Conservation (phyloP, 2,888 invertebrate genomes). For the Tetranychus piercei region DNA sequence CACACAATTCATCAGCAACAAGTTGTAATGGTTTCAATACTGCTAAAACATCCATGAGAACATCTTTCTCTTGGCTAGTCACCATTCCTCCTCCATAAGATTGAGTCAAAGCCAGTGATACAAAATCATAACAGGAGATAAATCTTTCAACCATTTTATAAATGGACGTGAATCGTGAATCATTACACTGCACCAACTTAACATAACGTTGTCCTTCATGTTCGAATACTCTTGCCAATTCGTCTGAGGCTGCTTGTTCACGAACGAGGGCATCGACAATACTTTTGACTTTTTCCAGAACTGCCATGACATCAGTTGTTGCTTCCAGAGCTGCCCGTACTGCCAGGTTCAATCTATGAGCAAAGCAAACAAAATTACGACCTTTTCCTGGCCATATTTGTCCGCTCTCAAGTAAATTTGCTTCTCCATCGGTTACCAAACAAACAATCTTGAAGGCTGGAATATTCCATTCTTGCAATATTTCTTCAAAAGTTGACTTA, state of each 20-base stretch:
- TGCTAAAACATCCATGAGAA: not conserved
- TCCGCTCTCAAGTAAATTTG: not conserved
- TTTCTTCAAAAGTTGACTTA: constrained; percentile 6
- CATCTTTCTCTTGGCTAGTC: not conserved
- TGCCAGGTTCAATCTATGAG: not conserved
- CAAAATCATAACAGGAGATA: not conserved
- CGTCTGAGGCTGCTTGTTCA: not conserved
- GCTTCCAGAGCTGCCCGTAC: not conserved
- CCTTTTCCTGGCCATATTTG: not conserved
- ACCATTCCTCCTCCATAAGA: not conserved
- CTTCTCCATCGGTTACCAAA: not conserved
- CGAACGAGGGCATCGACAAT: not conserved
- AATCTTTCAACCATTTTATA: constrained; percentile 8
- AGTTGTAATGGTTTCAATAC: not conserved
- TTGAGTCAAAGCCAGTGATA: not conserved
- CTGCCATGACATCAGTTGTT: not conserved
- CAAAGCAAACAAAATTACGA: constrained; percentile 3
- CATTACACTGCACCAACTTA: not conserved
- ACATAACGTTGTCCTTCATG: not conserved
- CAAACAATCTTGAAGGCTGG: not conserved
- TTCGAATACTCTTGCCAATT: not conserved
- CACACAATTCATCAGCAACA: not conserved
- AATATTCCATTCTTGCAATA: not conserved
- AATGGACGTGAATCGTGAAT: not conserved
- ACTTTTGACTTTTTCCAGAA: not conserved